Evolutionary conservation across 1,140 invertebrate species (phyloP).

Genomic region (Lordiphosa clarofinis): DNA sequence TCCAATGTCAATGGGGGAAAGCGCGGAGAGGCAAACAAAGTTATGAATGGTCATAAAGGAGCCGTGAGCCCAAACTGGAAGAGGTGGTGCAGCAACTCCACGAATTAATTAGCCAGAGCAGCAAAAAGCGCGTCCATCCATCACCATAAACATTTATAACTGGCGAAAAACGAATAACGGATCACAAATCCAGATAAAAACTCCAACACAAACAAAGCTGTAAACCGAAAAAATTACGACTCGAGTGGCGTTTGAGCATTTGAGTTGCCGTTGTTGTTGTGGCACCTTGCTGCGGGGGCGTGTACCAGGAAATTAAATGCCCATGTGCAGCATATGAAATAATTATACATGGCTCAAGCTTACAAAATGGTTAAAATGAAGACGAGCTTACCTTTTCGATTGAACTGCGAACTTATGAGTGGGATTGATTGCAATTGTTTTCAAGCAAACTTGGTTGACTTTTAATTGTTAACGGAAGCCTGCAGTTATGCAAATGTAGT

Average conservation of each 20-base stretch:
- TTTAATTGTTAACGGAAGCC: slow-evolving; percentile 67
- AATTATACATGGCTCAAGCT: slow-evolving; percentile 3
- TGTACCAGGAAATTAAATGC: slow-evolving; percentile 6
- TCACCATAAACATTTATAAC: slow-evolving; percentile 44
- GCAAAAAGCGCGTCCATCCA: slow-evolving; percentile 24
- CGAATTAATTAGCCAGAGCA: slow-evolving; percentile 33
- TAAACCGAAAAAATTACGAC: slow-evolving; percentile 18
- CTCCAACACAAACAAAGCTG: slow-evolving; percentile 30
- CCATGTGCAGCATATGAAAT: slow-evolving; percentile 4
- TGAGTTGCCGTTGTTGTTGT: background rate
- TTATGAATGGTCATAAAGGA: slow-evolving; percentile 32
- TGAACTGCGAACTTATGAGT: slow-evolving; percentile 41
- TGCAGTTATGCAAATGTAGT: slow-evolving; percentile 50
- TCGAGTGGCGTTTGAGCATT: background rate
- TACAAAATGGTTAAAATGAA: slow-evolving; percentile 3
- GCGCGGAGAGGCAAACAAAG: slow-evolving; percentile 7
- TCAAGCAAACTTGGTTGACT: slow-evolving; percentile 11
- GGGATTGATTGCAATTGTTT: slow-evolving; percentile 22
- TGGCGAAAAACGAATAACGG: slow-evolving; percentile 21
- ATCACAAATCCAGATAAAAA: slow-evolving; percentile 45
- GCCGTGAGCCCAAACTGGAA: background rate
- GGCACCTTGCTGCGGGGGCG: background rate
- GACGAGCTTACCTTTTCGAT: slow-evolving; percentile 36
- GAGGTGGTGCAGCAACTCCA: background rate
- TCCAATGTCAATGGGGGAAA: slow-evolving; percentile 26